These are phyloP conservation scores for Ceratina japonica DNA, from an alignment of 1,140 invertebrate genomes.

Conservation along the genomic window DNA sequence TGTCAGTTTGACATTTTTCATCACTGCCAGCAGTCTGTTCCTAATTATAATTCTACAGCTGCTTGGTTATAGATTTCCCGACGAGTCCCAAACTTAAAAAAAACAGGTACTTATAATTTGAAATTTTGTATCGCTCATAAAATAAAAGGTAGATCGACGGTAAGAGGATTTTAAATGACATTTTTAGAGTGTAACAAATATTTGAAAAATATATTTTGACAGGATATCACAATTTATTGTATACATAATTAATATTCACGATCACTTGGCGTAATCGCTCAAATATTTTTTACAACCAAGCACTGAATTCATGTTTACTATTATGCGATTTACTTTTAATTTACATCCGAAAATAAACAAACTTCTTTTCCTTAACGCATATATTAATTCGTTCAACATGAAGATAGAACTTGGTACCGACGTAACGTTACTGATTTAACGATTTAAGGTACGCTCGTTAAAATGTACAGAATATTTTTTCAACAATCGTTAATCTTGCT, in stretches of 20 bases:
- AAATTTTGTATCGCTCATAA: neutral
- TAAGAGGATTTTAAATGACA: slow-evolving; percentile 9
- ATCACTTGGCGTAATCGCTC: slow-evolving; percentile 28
- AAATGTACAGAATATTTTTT: slow-evolving; percentile 49
- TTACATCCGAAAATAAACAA: slow-evolving; percentile 12
- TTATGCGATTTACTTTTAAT: neutral
- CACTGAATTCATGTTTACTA: slow-evolving; percentile 29
- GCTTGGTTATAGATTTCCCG: slow-evolving; percentile 26
- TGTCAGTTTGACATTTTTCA: slow-evolving; percentile 32
- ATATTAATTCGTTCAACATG: slow-evolving; percentile 26
- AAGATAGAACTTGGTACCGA: slow-evolving; percentile 42
- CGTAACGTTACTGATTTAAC: slow-evolving; percentile 46
- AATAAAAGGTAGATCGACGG: neutral
- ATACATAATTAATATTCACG: slow-evolving; percentile 51
- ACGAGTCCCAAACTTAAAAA: slow-evolving; percentile 15
- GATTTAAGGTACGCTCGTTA: slow-evolving; percentile 45
- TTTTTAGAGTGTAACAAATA: slow-evolving; percentile 34
- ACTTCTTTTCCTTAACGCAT: neutral
- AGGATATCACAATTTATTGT: slow-evolving; percentile 68
- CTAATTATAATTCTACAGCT: slow-evolving; percentile 37
- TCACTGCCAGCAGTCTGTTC: neutral
- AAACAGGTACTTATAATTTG: slow-evolving; percentile 18
- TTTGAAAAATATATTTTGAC: slow-evolving; percentile 73
- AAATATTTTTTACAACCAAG: slow-evolving; percentile 21
- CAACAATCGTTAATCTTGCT: slow-evolving; percentile 51